These are phyloP conservation scores for Synergus gifuensis DNA, from an alignment of 2,888 invertebrate species.

Conservation along the genomic window DNA sequence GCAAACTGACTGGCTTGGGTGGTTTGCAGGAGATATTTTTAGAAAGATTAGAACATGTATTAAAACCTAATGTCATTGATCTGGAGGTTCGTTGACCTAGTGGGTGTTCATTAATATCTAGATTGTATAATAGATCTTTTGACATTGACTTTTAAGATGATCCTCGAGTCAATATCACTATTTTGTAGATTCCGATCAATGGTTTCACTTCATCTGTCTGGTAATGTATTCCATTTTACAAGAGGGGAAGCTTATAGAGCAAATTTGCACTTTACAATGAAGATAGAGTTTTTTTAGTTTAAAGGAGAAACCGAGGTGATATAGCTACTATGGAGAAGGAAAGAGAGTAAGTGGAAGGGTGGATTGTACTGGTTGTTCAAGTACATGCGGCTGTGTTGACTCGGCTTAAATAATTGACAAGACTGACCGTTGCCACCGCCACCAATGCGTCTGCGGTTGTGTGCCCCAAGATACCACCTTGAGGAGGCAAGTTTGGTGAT, in stretches of 20 bases:
- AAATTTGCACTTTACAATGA: neutral
- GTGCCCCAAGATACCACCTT: slow-evolving; percentile 13
- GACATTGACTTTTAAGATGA: too few relatives aligned
- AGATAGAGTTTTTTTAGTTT: slow-evolving; percentile 16
- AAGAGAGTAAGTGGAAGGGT: slow-evolving; percentile 15
- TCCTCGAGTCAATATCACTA: neutral
- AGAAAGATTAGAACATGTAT: neutral
- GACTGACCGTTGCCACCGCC: slow-evolving; percentile 54
- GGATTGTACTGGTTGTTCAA: slow-evolving; percentile 22
- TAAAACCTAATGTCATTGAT: neutral
- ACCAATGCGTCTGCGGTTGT: slow-evolving; percentile 55
- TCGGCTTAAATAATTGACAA: slow-evolving; percentile 60
- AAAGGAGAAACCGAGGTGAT: slow-evolving; percentile 34
- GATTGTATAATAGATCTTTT: too few relatives aligned
- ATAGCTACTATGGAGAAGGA: slow-evolving; percentile 16
- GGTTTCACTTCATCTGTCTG: neutral
- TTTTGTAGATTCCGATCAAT: neutral
- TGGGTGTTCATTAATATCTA: too few relatives aligned
- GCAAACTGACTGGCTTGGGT: neutral
- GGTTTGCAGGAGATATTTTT: too few relatives aligned
- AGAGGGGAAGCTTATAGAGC: neutral
- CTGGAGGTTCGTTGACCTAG: too few relatives aligned
- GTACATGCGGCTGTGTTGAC: slow-evolving; percentile 54
- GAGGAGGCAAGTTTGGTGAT: slow-evolving; percentile 7
- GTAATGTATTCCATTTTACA: neutral